Percentiles rank a stretch among this genome's conserved stretches.
Conservation (phyloP, 2,888 invertebrate genomes). For the Ophonus ardosiacus region DNA sequence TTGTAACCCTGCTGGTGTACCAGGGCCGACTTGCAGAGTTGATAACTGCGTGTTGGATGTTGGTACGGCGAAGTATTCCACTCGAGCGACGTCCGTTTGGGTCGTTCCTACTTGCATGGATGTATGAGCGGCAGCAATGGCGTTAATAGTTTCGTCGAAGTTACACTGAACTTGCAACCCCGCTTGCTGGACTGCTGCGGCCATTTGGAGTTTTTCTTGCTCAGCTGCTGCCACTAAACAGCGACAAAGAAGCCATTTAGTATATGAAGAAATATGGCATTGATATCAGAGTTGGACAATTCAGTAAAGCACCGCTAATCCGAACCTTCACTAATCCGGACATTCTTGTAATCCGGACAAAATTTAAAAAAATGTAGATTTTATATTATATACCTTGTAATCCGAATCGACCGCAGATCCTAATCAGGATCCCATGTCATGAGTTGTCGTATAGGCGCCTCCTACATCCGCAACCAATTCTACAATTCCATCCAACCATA, state of each 20-base stretch:
- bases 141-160: conserved; percentile 74
- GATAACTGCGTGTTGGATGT: conserved; percentile 68
- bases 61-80: conserved; percentile 77
- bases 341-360: too few relatives aligned
- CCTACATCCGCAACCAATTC: too few relatives aligned
- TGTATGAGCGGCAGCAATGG: conserved; percentile 72
- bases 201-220: conserved; percentile 65
- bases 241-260: background rate
- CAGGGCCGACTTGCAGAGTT: conserved; percentile 70
- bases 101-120: conserved; percentile 71
- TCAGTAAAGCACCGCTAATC: too few relatives aligned
- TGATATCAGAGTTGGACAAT: too few relatives aligned
- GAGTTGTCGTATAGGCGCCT: too few relatives aligned
- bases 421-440: too few relatives aligned
- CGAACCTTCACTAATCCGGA: too few relatives aligned
- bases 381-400: too few relatives aligned
- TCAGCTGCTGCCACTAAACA: conserved; percentile 65
- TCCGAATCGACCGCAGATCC: too few relatives aligned
- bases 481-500: too few relatives aligned
- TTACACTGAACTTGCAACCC: conserved; percentile 72
- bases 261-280: background rate
- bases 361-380: too few relatives aligned
- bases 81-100: conserved; percentile 73
- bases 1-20: conserved; percentile 66
- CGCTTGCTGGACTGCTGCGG: conserved; percentile 64